A percentile compares a stretch with the other conserved stretches of the same genome.
Conservation (phyloP, 2,888 invertebrate species). For the Carabus problematicus region DNA sequence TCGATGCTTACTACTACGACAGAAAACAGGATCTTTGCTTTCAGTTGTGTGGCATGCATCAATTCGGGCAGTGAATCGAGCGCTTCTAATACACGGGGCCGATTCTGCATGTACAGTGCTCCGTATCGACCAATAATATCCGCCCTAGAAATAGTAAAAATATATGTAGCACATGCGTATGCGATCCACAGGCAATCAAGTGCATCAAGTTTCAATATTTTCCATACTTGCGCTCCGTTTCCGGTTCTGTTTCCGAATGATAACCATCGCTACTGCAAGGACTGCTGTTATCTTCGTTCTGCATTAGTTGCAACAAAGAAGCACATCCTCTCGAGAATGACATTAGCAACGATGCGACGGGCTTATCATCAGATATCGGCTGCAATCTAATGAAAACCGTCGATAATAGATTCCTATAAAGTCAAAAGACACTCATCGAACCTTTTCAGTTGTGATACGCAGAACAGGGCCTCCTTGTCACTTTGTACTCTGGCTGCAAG, state of each 20-base stretch:
- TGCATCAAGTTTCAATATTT: constrained; percentile 28
- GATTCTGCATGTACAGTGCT: constrained; percentile 82
- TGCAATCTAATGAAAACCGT: constrained; percentile 51
- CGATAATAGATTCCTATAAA: neutral
- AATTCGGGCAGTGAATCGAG: constrained; percentile 82
- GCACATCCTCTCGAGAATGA: constrained; percentile 78
- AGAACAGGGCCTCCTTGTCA: constrained; percentile 86
- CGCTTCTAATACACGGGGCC: constrained; percentile 86
- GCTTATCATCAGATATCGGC: constrained; percentile 61
- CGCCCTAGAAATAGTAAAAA: constrained; percentile 59
- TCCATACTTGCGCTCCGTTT: constrained; percentile 55
- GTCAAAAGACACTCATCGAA: constrained; percentile 38
- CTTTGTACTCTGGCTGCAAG: constrained; percentile 84
- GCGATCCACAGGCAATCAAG: constrained; percentile 31
- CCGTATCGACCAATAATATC: constrained; percentile 82
- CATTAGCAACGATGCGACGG: constrained; percentile 75
- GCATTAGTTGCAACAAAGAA: constrained; percentile 79
- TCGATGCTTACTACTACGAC: constrained; percentile 89
- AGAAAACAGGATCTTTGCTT: constrained; percentile 94
- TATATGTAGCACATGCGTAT: constrained; percentile 38
- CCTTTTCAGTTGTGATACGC: constrained; percentile 71
- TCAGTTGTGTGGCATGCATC: constrained; percentile 84
- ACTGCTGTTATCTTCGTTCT: constrained; percentile 59
- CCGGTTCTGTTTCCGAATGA: constrained; percentile 78
- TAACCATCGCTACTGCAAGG: constrained; percentile 79